These are phyloP conservation scores for Oplegnathus fasciatus DNA, from an alignment of 2,113 vertebrate genomes.

Conservation along the genomic window DNA sequence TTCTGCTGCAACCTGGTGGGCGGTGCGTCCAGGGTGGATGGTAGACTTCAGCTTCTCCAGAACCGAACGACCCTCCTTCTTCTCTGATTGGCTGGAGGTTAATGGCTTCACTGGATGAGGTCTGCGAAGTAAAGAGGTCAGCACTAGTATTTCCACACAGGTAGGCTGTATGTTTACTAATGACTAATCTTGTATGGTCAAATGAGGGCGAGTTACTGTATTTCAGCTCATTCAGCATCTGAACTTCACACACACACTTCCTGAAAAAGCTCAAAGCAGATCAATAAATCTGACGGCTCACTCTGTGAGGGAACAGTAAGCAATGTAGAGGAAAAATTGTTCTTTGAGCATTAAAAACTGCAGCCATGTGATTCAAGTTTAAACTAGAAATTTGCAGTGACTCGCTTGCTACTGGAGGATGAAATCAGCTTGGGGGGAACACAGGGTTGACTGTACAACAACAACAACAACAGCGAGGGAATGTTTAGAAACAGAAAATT, in stretches of 20 bases:
- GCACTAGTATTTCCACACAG: conserved; percentile 45
- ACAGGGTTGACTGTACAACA: background rate
- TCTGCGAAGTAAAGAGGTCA: conserved; percentile 79
- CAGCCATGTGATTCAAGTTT: background rate
- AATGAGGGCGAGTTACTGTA: background rate
- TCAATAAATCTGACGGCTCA: background rate
- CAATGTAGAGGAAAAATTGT: background rate
- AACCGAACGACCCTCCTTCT: conserved; percentile 86
- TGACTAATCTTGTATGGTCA: background rate
- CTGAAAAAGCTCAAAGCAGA: conserved; percentile 18
- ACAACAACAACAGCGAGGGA: background rate
- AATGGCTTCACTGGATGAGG: conserved; percentile 96
- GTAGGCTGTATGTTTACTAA: background rate
- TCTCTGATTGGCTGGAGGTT: conserved; percentile 83
- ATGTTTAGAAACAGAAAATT: conserved; percentile 14
- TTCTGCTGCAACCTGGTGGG: conserved; percentile 78
- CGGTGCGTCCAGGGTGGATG: conserved; percentile 83
- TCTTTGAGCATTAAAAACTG: background rate
- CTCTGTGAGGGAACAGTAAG: background rate
- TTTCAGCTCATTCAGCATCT: conserved; percentile 1
- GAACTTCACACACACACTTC: background rate
- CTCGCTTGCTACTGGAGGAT: background rate
- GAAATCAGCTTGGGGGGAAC: background rate
- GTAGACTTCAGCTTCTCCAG: conserved; percentile 91
- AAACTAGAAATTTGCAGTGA: conserved; percentile 3